A percentile compares a stretch with the other conserved stretches of the same genome.
phyloP scores from a whole-genome alignment of 2,888 invertebrate species.

The Carpatolechia fugitivella region DNA sequence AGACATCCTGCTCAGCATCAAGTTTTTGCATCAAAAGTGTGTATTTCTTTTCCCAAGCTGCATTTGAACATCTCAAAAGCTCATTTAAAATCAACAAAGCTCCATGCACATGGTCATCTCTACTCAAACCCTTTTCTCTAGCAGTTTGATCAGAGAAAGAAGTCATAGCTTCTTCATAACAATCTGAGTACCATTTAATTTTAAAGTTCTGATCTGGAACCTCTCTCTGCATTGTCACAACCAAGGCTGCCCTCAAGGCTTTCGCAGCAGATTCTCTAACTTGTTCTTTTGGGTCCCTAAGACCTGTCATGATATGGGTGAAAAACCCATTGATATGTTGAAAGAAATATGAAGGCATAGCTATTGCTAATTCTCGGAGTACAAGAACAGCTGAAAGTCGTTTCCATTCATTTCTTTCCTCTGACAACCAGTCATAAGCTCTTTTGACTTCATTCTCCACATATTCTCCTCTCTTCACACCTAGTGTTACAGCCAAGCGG shows the following conservation, averaged over 20 bases:
- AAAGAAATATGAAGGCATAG: constrained; percentile 98
- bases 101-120: constrained; percentile 96
- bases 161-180: constrained; percentile 91
- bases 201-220: constrained; percentile 92
- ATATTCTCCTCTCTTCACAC: constrained; percentile 95
- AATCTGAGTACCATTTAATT: constrained; percentile 94
- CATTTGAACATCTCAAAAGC: constrained; percentile 92
- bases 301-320: constrained; percentile 93
- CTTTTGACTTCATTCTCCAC: constrained; percentile 97
- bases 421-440: constrained; percentile 95
- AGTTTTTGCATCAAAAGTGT: constrained; percentile 83
- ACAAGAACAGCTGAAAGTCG: constrained; percentile 95
- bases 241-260: constrained; percentile 94
- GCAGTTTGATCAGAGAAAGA: constrained; percentile 83
- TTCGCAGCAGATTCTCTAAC: constrained; percentile 96
- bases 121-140: constrained; percentile 82
- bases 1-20: constrained; percentile 64
- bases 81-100: constrained; percentile 96
- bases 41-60: constrained; percentile 90
- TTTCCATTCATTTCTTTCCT: constrained; percentile 93
- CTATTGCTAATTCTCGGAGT: constrained; percentile 93
- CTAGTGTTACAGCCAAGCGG: constrained; percentile 90
- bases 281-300: constrained; percentile 93
- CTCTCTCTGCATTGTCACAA: constrained; percentile 96
- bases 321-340: constrained; percentile 95